Conservation (phyloP, 2,888 invertebrate species). For the Zaprionus lineosus region DNA sequence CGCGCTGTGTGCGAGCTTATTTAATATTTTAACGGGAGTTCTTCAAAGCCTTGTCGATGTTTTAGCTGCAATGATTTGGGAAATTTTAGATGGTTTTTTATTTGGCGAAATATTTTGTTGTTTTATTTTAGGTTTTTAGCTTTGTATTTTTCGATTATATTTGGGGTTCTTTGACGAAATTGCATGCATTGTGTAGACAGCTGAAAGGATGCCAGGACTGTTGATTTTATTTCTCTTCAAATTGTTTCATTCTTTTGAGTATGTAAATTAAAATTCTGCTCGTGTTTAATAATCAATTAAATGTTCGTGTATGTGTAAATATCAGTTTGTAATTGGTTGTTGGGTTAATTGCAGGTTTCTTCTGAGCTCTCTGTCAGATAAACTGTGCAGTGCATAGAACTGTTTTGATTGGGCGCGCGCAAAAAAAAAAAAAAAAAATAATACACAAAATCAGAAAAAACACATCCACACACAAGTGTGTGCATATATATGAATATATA, state of each 20-base stretch:
- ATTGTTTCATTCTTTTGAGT: not conserved
- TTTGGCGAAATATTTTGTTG: not conserved
- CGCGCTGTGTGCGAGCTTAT: conserved; percentile 63
- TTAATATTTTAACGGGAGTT: conserved; percentile 51
- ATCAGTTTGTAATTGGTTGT: conserved; percentile 3
- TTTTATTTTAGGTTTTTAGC: not conserved
- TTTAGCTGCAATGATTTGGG: conserved; percentile 48
- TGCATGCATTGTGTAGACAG: conserved; percentile 28
- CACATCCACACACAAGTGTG: conserved; percentile 2
- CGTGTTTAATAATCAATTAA: not conserved
- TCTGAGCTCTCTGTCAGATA: conserved; percentile 23
- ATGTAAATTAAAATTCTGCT: not conserved
- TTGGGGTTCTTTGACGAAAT: conserved; percentile 14
- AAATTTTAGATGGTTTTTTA: conserved; percentile 30
- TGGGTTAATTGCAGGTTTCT: not conserved
- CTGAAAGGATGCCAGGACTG: conserved; percentile 12
- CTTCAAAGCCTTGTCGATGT: conserved; percentile 39
- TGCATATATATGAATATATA: conserved; percentile 7
- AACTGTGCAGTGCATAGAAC: conserved; percentile 31
- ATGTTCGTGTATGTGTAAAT: not conserved
- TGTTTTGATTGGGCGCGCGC: conserved; percentile 77
- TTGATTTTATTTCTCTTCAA: conserved; percentile 1
- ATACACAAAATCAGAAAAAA: conserved; percentile 68
- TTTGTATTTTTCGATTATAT: conserved; percentile 8
- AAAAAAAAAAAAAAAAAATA: conserved; percentile 77